phyloP scores from a whole-genome alignment of 2,113 vertebrate genomes.

The Chaenogobius annularis region DNA sequence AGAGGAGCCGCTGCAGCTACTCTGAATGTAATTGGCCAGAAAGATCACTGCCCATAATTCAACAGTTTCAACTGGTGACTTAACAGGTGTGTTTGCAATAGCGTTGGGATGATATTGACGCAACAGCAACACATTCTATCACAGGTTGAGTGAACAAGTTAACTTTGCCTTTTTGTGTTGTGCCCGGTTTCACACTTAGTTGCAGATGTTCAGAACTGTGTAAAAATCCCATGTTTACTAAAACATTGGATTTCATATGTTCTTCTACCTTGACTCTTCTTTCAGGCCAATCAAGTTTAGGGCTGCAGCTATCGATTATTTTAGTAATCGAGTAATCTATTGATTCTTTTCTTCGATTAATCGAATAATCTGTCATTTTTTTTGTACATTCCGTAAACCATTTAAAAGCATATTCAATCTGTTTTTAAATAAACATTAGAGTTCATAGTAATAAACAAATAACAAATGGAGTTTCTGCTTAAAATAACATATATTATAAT shows the following conservation, averaged over 20 bases:
- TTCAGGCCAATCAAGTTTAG: neutral
- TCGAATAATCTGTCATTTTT: no score
- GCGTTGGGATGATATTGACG: neutral
- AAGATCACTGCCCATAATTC: constrained; percentile 49
- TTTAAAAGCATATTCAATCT: no score
- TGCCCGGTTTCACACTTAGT: neutral
- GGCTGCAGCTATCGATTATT: no score
- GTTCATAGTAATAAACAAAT: no score
- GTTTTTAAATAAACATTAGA: no score
- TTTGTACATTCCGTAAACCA: no score
- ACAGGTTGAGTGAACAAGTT: neutral
- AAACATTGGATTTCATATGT: neutral
- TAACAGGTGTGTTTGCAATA: constrained; percentile 18
- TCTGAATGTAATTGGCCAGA: constrained; percentile 41
- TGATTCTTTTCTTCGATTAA: no score
- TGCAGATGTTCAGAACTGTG: neutral
- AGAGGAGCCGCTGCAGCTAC: constrained; percentile 40
- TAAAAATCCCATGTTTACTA: neutral
- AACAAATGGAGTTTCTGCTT: no score
- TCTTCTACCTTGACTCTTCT: neutral
- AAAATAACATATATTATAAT: no score
- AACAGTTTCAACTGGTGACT: constrained; percentile 35
- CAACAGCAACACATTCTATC: neutral
- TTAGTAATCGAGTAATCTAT: no score
- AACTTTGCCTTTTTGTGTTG: neutral